phyloP scores from a whole-genome alignment of 2,797 vertebrate species.

The Meda fulgida region DNA sequence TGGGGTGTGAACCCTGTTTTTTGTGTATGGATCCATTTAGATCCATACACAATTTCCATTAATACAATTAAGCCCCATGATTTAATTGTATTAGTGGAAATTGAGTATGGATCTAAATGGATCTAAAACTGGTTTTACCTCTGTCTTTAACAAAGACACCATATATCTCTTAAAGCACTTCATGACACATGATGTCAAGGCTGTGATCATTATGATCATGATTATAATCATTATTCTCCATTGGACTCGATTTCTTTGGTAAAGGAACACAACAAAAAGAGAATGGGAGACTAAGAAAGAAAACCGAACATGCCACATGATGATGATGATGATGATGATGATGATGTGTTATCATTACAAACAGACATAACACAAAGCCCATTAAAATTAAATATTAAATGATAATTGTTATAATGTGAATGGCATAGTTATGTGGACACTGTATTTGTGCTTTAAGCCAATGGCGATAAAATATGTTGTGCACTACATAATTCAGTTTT shows the following conservation, averaged over 20 bases:
- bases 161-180: neutral
- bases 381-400: neutral
- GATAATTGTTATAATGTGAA: neutral
- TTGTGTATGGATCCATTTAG: too few relatives aligned
- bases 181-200: neutral
- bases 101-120: neutral
- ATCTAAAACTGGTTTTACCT: neutral
- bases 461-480: neutral
- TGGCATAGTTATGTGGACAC: neutral
- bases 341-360: neutral
- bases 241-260: neutral
- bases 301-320: neutral
- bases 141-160: neutral
- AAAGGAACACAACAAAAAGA: neutral
- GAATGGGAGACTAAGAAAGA: conserved; percentile 3
- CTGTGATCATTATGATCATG: too few relatives aligned
- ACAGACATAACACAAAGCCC: neutral
- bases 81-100: too few relatives aligned
- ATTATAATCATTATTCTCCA: neutral
- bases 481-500: neutral
- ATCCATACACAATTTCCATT: too few relatives aligned
- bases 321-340: neutral
- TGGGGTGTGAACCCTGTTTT: too few relatives aligned
- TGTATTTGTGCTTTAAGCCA: neutral
- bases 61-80: too few relatives aligned